These are phyloP conservation scores for Polyommatus iphigenia DNA, from an alignment of 2,888 invertebrate genomes.

Conservation along the genomic window DNA sequence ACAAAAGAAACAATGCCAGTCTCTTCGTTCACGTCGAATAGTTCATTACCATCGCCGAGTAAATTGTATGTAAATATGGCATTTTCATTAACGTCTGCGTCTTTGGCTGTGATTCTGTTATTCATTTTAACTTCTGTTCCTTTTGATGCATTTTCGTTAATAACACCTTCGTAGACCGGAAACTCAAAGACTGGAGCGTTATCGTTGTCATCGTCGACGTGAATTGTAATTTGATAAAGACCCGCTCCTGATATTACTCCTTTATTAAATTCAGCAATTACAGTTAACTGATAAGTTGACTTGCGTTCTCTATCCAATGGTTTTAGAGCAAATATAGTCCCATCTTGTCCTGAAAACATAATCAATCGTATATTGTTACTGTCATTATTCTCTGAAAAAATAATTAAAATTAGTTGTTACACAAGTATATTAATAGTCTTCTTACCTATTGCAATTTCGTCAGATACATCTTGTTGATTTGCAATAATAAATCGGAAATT, in stretches of 20 bases:
- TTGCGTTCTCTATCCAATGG: conserved; percentile 88
- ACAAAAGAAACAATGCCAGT: conserved; percentile 82
- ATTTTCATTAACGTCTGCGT: conserved; percentile 85
- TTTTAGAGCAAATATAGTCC: conserved; percentile 87
- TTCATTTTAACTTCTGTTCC: conserved; percentile 86
- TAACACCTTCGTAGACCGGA: conserved; percentile 85
- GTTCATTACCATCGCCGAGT: conserved; percentile 87
- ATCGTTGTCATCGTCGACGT: conserved; percentile 93
- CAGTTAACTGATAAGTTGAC: conserved; percentile 86
- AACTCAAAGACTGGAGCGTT: conserved; percentile 90
- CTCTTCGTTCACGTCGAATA: conserved; percentile 84
- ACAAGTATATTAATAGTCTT: too few relatives aligned
- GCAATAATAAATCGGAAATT: conserved; percentile 88
- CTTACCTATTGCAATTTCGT: conserved; percentile 87
- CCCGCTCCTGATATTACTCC: conserved; percentile 85
- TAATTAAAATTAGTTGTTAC: not conserved
- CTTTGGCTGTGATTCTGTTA: conserved; percentile 84
- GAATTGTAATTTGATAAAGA: conserved; percentile 88
- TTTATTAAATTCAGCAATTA: conserved; percentile 88
- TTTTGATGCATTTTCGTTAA: conserved; percentile 87
- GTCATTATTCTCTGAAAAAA: not conserved
- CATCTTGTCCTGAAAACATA: conserved; percentile 78
- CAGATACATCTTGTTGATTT: conserved; percentile 90
- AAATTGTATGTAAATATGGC: conserved; percentile 85
- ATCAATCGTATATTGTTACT: not conserved